Base-by-base conservation (phyloP, 2,113 vertebrate genomes). In the Hylia prasina region DNA sequence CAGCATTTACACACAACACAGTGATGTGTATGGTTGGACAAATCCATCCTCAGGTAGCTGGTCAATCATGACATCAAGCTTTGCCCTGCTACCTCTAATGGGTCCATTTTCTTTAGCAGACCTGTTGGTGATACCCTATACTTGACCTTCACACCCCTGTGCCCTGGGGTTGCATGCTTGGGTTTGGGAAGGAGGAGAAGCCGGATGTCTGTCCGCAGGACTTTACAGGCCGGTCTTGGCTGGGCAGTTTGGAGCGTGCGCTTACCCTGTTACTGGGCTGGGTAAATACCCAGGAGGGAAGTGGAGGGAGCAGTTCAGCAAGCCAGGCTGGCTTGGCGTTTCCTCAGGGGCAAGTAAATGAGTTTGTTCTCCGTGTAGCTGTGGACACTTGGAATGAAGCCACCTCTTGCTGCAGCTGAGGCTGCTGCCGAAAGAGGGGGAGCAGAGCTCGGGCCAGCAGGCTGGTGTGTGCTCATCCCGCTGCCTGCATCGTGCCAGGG, bases 381-480 rank as follows among this genome's bases (percentile, higher is more conserved):
- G 10, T 56, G 39, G 33, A 30, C 45, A 25, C 69, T 45, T 44
- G 69, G 28, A 66, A 30, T 9, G 40, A 40, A 51, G 60, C 16
- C 7, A 22, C 13, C 15, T 42, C 31, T 58, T 9, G 19, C 27
- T 2, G 19, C 53, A 40, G 68, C 57, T n/a, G 58, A 14, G 87
- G 56, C 56, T 60, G 78, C 39, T 84, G 80, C 75, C 0, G 4
- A 40, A 56, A 44, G 31, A 37, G 30, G 30, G 25, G 42, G 15
- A 39, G 45, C 28, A 3, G 0, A 2, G 35, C 25, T 57, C 0
- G 2, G 44, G 21, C 12, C 45, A 13, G 37, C 0, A 0, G 31
- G 57, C 63, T 42, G 75, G 5, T 8, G 24, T 8, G 24, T 37
- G 48, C 31, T 64, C 72, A 1, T 24, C 15, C n/a, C 14, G 1